Conservation (phyloP, 2,888 invertebrate species). For the Parnassius smintheus region DNA sequence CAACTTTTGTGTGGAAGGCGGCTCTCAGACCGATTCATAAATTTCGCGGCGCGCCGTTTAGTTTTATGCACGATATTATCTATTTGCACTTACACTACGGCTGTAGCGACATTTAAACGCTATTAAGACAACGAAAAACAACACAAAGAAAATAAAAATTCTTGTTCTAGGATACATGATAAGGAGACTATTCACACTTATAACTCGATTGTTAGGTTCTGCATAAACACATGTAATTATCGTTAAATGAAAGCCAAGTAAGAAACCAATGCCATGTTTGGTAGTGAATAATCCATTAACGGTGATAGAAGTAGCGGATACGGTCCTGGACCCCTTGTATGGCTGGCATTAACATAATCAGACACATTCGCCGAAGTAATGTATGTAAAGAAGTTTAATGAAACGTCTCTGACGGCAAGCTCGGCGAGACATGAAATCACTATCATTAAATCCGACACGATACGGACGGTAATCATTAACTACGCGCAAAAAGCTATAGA, state of each 20-base stretch:
- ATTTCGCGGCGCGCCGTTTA: conserved; percentile 74
- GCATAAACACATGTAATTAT: conserved; percentile 43
- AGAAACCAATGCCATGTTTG: conserved; percentile 45
- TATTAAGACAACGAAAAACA: conserved; percentile 33
- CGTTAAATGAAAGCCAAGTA: conserved; percentile 40
- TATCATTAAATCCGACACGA: conserved; percentile 79
- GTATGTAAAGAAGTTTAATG: conserved; percentile 76
- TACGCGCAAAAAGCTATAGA: conserved; percentile 74
- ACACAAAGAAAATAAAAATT: conserved; percentile 32
- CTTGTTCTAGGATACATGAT: conserved; percentile 22
- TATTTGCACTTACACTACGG: conserved; percentile 60
- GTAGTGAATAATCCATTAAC: conserved; percentile 69
- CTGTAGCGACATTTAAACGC: conserved; percentile 29
- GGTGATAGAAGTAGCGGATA: conserved; percentile 58
- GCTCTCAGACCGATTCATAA: conserved; percentile 73
- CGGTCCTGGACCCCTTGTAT: conserved; percentile 55
- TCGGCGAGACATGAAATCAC: conserved; percentile 77
- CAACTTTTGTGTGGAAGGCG: conserved; percentile 79
- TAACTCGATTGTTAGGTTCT: conserved; percentile 33
- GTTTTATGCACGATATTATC: conserved; percentile 75
- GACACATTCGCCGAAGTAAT: conserved; percentile 75
- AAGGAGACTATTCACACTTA: conserved; percentile 28
- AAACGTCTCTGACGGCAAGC: conserved; percentile 72
- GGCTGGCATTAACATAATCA: conserved; percentile 72
- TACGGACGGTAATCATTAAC: conserved; percentile 78